Conservation (phyloP, 1,140 invertebrate species). For the Meloidogyne hapla region DNA sequence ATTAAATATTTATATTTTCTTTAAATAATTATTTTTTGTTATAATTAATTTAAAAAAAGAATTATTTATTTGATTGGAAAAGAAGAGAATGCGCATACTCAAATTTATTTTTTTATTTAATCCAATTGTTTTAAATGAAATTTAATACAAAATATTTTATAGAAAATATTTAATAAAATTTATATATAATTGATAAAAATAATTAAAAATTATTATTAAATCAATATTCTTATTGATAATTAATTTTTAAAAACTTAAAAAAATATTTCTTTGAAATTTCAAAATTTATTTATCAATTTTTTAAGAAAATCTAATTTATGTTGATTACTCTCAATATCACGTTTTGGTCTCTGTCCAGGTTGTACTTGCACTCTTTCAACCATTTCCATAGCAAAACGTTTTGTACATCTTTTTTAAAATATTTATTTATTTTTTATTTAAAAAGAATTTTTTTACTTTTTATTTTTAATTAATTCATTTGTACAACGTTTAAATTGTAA, state of each 20-base stretch:
- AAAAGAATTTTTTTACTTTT: conserved; percentile 5
- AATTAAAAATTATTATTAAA: no score
- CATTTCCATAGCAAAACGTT: neutral
- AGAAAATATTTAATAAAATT: neutral
- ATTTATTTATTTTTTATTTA: conserved; percentile 8
- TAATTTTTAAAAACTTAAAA: neutral
- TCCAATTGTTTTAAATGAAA: neutral
- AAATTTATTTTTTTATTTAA: neutral
- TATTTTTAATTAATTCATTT: neutral
- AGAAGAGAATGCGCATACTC: no score
- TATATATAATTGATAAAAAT: neutral
- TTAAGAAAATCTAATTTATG: neutral
- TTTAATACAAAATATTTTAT: neutral
- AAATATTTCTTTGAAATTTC: neutral
- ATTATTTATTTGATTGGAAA: no score
- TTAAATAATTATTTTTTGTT: neutral
- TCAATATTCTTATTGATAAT: no score
- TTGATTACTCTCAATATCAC: neutral
- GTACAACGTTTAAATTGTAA: neutral
- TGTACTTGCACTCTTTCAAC: neutral
- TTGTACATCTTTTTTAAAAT: neutral
- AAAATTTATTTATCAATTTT: neutral
- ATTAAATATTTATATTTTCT: neutral
- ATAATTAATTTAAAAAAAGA: no score
- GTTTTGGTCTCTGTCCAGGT: neutral